These are phyloP conservation scores for Phyllotis vaccarum DNA, from an alignment of 2,797 vertebrate species.

Conservation along the genomic window DNA sequence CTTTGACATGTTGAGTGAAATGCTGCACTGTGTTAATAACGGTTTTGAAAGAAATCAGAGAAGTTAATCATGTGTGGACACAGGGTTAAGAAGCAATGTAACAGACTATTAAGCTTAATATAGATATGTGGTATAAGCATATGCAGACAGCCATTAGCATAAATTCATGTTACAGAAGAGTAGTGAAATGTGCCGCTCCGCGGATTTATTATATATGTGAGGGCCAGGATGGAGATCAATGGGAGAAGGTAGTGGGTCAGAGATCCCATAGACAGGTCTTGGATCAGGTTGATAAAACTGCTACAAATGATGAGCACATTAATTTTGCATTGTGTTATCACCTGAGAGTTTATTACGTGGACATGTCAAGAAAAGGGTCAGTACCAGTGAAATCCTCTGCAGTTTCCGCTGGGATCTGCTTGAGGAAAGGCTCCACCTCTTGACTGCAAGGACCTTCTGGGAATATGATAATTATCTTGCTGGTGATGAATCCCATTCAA, in stretches of 20 bases:
- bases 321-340: constrained; percentile 71
- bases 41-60: constrained; percentile 98
- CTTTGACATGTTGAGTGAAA: constrained; percentile 97
- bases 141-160: constrained; percentile 99
- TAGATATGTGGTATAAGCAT: constrained; percentile 99
- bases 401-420: not conserved
- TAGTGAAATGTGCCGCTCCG: constrained; percentile 84
- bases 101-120: constrained; percentile 99
- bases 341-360: constrained; percentile 67
- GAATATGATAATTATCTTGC: not conserved
- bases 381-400: not conserved
- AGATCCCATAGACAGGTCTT: constrained; percentile 82
- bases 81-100: constrained; percentile 99
- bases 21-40: constrained; percentile 97
- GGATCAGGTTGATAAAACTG: constrained; percentile 84
- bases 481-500: not conserved
- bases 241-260: constrained; percentile 84
- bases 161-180: constrained; percentile 98
- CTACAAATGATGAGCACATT: constrained; percentile 78
- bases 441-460: not conserved
- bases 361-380: not conserved
- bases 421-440: not conserved
- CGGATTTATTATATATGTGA: constrained; percentile 86
- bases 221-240: constrained; percentile 77
- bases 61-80: constrained; percentile 99